phyloP scores from a whole-genome alignment of 2,888 invertebrate species.

The Sisyra nigra region DNA sequence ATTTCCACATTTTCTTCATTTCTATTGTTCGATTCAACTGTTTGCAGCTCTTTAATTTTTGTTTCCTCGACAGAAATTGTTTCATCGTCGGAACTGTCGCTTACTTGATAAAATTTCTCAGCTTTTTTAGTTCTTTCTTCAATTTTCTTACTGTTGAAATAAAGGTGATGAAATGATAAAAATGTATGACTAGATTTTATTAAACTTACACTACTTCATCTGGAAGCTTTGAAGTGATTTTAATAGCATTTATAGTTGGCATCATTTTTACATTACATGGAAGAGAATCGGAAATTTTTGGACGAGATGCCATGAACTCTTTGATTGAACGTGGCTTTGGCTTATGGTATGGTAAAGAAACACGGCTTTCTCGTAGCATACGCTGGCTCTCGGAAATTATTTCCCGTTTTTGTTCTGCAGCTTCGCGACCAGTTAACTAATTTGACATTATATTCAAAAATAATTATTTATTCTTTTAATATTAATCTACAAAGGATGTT shows the following conservation, averaged over 20 bases:
- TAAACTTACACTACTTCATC: conserved; percentile 44
- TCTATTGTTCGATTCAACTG: not conserved
- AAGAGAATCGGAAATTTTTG: conserved; percentile 28
- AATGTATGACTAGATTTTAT: conserved; percentile 9
- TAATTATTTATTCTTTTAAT: too few relatives aligned
- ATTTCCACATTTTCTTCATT: not conserved
- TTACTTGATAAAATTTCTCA: conserved; percentile 59
- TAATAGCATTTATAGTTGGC: conserved; percentile 32
- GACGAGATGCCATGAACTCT: conserved; percentile 51
- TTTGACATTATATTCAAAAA: too few relatives aligned
- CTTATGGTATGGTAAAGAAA: conserved; percentile 72
- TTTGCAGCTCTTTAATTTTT: not conserved
- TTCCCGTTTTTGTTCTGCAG: conserved; percentile 51
- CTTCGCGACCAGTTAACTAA: conserved; percentile 49
- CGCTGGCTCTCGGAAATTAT: conserved; percentile 76
- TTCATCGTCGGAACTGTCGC: conserved; percentile 36
- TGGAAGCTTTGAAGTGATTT: conserved; percentile 51
- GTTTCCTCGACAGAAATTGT: not conserved
- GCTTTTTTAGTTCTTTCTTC: conserved; percentile 60
- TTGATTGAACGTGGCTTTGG: conserved; percentile 64
- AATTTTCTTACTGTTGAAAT: conserved; percentile 38
- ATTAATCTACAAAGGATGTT: too few relatives aligned
- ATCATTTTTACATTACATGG: conserved; percentile 19
- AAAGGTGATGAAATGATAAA: not conserved
- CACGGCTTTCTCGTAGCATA: conserved; percentile 54